A percentile compares a stretch with the other conserved stretches of the same genome.
phyloP scores from a whole-genome alignment of 2,888 invertebrate species.

The Parapristionchus giblindavisi region DNA sequence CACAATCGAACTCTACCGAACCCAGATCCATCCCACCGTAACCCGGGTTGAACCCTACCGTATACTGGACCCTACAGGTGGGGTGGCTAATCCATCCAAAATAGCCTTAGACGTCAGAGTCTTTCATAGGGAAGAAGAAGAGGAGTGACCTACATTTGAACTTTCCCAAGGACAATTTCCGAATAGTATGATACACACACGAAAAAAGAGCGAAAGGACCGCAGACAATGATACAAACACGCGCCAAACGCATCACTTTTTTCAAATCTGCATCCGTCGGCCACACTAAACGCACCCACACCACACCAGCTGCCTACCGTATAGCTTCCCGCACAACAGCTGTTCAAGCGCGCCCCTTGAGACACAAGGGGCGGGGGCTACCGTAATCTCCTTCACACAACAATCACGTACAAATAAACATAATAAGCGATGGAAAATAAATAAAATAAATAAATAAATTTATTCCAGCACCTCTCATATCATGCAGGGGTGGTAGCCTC shows the following conservation, averaged over 20 bases:
- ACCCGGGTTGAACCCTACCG: no score
- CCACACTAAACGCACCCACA: no score
- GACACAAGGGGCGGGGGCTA: background rate
- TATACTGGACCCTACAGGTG: background rate
- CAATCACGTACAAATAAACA: no score
- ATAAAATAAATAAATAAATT: no score
- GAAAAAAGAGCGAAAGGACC: no score
- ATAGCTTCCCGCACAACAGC: background rate
- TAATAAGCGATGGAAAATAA: no score
- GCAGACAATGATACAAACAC: no score
- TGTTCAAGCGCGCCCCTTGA: background rate
- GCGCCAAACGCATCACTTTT: no score
- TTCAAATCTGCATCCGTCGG: no score
- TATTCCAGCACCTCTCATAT: constrained; percentile 30
- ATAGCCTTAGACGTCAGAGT: background rate
- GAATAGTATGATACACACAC: no score
- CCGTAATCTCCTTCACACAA: constrained; percentile 14
- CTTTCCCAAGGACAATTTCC: no score
- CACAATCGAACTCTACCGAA: background rate
- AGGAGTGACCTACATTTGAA: background rate
- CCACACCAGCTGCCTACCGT: background rate
- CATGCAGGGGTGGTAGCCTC: constrained; percentile 14
- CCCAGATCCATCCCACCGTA: no score
- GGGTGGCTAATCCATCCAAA: background rate
- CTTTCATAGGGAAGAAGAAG: background rate